Percentiles rank a stretch among this genome's conserved stretches.
These are phyloP conservation scores for Gouania willdenowi DNA, from an alignment of 2,797 vertebrate genomes.

Conservation along the genomic window DNA sequence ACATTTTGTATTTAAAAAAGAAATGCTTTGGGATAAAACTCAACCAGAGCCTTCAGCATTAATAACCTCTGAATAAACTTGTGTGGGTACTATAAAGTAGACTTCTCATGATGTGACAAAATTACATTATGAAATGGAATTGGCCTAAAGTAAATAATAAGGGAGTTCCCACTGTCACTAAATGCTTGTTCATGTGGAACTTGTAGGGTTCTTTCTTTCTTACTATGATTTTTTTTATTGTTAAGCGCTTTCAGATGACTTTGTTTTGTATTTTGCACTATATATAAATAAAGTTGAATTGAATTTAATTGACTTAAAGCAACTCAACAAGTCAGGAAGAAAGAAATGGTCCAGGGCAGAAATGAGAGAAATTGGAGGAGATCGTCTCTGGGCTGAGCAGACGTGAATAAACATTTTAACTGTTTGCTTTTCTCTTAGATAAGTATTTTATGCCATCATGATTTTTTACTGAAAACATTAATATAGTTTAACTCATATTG, in stretches of 20 bases:
- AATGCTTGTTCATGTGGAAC: too few relatives aligned
- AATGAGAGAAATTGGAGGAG: conserved; percentile 21
- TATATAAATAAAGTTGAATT: too few relatives aligned
- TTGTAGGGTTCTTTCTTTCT: too few relatives aligned
- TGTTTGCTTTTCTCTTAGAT: too few relatives aligned
- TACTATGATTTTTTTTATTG: too few relatives aligned
- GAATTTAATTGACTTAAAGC: conserved; percentile 24
- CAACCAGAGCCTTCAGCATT: conserved; percentile 16
- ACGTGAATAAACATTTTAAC: conserved; percentile 22
- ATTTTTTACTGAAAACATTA: too few relatives aligned
- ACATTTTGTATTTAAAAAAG: conserved; percentile 22
- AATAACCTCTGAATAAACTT: conserved; percentile 35
- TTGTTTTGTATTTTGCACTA: too few relatives aligned
- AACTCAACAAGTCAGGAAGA: conserved; percentile 25
- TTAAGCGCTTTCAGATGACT: too few relatives aligned
- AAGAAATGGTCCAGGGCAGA: conserved; percentile 11
- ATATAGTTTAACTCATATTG: too few relatives aligned
- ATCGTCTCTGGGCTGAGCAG: conserved; percentile 6
- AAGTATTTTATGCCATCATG: too few relatives aligned
- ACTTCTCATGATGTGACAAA: conserved; percentile 21
- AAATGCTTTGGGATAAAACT: conserved; percentile 31
- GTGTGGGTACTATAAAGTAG: conserved; percentile 10
- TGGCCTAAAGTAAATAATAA: too few relatives aligned
- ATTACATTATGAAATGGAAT: conserved; percentile 27
- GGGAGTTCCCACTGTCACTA: too few relatives aligned